These are phyloP conservation scores for Campopleginae sp. DNA, from an alignment of 2,888 invertebrate species.

Conservation along the genomic window DNA sequence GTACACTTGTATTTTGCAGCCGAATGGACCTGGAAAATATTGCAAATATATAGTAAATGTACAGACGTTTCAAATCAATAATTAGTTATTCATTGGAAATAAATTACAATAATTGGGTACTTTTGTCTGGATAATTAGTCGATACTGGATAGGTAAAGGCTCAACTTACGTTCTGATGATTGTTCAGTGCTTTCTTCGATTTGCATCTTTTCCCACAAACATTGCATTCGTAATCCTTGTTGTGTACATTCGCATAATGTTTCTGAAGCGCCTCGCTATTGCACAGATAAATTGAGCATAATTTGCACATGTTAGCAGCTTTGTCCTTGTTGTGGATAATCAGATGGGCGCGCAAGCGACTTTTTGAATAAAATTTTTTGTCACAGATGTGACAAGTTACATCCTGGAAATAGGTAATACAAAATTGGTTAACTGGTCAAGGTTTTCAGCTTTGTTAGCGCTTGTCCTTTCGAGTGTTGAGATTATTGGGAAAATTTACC, in stretches of 20 bases:
- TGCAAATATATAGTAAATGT: not conserved
- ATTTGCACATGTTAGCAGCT: slow-evolving; percentile 73
- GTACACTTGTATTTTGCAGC: slow-evolving; percentile 76
- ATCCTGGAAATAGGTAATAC: slow-evolving; percentile 70
- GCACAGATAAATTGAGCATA: slow-evolving; percentile 77
- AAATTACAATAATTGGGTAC: not conserved
- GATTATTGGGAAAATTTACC: slow-evolving; percentile 66
- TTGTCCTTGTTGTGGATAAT: slow-evolving; percentile 77
- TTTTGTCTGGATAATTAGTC: too few species aligned
- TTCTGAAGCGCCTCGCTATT: slow-evolving; percentile 73
- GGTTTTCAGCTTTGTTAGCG: not conserved
- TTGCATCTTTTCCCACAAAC: slow-evolving; percentile 74
- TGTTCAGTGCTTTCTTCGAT: slow-evolving; percentile 77
- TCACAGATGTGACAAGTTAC: slow-evolving; percentile 76
- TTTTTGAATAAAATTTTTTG: slow-evolving; percentile 76
- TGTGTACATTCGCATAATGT: slow-evolving; percentile 76
- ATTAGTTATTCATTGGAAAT: not conserved
- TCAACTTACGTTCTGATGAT: slow-evolving; percentile 76
- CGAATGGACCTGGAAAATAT: slow-evolving; percentile 74
- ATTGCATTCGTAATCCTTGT: slow-evolving; percentile 75
- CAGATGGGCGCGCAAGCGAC: slow-evolving; percentile 77
- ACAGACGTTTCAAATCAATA: not conserved
- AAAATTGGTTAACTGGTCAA: not conserved
- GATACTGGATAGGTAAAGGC: not conserved
- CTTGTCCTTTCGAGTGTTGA: not conserved